Base-by-base conservation (phyloP, 1,140 invertebrate genomes). In the Lysiphlebus fabarum region DNA sequence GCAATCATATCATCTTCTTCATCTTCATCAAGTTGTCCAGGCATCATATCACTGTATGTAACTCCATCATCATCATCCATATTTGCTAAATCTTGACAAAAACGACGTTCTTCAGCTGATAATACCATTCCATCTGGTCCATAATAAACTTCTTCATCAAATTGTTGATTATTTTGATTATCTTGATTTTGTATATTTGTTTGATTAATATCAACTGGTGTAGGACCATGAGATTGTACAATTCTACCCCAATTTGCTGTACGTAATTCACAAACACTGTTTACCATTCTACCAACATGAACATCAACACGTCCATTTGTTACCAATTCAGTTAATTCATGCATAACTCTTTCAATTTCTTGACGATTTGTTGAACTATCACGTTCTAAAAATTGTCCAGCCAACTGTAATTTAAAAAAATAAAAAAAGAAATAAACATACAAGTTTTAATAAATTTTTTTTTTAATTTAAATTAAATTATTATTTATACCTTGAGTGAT, bases 261-360 rank as follows among this genome's bases (percentile, higher is more conserved):
- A 17, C 76, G 74, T 7, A 78, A 62, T 42, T 79, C 70, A 10
- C 68, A 65, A 0, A 79, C 76, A 11, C 69, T 77, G 10, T 71
- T 65, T 2, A 78, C 75, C 77, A 78, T 79, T 4, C 74, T 67
- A 38, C 71, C 69, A 1, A 78, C 67, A 34, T 73, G 68, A 0
- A 62, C 53, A 47, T 79, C 75, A 0, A 73, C 72, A 34, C 61
- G 70, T 17, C 75, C 76, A 11, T 74, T 62, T 8, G 69, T 76
- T 8, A 79, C 78, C 36, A 80, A 63, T 47, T 74, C 68, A 1
- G 76, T 70, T 6, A 80, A 51, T 41, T 67, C 67, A 14, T 68
- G 67, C 78, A 80, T 80, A 51, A 80, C 76, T 6, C 67, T 64
- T 54, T 80, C 76, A 69, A 80, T 78, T 38, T 77, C 75, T 12